Percentiles rank a stretch among this genome's conserved stretches.
phyloP scores from a whole-genome alignment of 2,113 vertebrate genomes.

The Corvus cornix region DNA sequence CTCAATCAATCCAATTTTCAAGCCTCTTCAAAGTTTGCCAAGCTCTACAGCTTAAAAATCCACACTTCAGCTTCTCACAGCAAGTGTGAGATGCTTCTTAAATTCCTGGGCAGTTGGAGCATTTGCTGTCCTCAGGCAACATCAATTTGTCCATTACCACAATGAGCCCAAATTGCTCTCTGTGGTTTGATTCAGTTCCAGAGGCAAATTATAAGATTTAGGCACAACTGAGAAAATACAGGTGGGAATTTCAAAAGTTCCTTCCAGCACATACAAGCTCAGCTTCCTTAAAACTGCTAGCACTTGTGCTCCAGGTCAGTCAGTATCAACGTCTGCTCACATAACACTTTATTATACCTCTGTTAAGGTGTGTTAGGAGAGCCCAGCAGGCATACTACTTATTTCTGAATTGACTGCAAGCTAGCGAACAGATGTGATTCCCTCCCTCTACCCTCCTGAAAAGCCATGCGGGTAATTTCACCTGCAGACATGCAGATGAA shows the following conservation, averaged over 20 bases:
- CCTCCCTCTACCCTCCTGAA: neutral
- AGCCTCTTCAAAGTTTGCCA: conserved; percentile 28
- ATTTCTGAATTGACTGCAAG: conserved; percentile 37
- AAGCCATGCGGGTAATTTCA: neutral
- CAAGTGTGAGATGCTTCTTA: conserved; percentile 4
- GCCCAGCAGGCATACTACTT: conserved; percentile 42
- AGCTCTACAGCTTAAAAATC: conserved; percentile 7
- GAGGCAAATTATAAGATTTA: conserved; percentile 41
- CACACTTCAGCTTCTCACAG: conserved; percentile 24
- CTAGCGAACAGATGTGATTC: conserved; percentile 26
- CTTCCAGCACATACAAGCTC: neutral
- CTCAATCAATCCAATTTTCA: conserved; percentile 40
- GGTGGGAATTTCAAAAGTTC: conserved; percentile 29
- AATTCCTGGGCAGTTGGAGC: conserved; percentile 23
- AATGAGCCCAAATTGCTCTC: conserved; percentile 29
- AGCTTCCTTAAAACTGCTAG: neutral
- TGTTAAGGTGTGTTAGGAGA: neutral
- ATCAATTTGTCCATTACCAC: conserved; percentile 41
- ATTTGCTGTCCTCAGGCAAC: conserved; percentile 47
- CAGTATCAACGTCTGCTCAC: neutral
- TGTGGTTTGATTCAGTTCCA: conserved; percentile 37
- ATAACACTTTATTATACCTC: conserved; percentile 14
- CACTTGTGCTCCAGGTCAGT: conserved; percentile 12
- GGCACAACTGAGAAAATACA: conserved; percentile 23
- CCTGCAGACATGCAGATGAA: conserved; percentile 1